A percentile compares a stretch with the other conserved stretches of the same genome.
Conservation (phyloP, 2,113 vertebrate species). For the Promerops cafer region DNA sequence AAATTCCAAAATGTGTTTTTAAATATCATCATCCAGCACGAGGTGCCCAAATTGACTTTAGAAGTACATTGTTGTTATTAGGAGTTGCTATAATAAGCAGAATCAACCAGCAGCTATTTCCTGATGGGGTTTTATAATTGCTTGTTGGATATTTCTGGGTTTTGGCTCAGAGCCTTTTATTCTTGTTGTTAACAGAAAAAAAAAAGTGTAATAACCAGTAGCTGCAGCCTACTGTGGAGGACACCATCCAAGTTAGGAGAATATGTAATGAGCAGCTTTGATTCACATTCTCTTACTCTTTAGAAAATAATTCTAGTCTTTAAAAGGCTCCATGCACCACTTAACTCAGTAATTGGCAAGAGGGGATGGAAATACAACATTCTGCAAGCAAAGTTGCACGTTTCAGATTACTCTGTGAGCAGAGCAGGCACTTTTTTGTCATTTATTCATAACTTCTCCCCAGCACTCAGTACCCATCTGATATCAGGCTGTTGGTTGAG, state of each 20-base stretch:
- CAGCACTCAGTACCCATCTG: neutral
- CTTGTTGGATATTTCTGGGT: slow-evolving; percentile 27
- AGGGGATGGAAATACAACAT: slow-evolving; percentile 35
- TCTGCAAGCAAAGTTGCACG: slow-evolving; percentile 24
- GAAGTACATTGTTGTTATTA: slow-evolving; percentile 49
- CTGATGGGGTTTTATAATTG: slow-evolving; percentile 57
- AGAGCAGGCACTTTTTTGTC: neutral
- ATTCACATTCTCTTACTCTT: slow-evolving; percentile 50
- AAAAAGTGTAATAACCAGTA: slow-evolving; percentile 26
- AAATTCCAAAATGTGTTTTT: slow-evolving; percentile 45
- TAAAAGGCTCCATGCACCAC: slow-evolving; percentile 56
- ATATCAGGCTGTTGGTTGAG: neutral
- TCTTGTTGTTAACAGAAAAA: slow-evolving; percentile 37
- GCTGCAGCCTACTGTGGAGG: slow-evolving; percentile 42
- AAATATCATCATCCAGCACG: neutral
- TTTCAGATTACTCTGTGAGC: slow-evolving; percentile 18
- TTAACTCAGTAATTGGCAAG: slow-evolving; percentile 62
- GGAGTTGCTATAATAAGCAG: slow-evolving; percentile 50
- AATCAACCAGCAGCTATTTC: slow-evolving; percentile 45
- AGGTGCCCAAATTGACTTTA: slow-evolving; percentile 43
- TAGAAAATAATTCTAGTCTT: slow-evolving; percentile 54
- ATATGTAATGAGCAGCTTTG: slow-evolving; percentile 59
- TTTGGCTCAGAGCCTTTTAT: slow-evolving; percentile 52
- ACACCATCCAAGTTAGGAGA: slow-evolving; percentile 51
- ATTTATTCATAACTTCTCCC: neutral